Evolutionary conservation across 2,797 vertebrate genomes (phyloP).

Genomic region (Epinephelus coioides): DNA sequence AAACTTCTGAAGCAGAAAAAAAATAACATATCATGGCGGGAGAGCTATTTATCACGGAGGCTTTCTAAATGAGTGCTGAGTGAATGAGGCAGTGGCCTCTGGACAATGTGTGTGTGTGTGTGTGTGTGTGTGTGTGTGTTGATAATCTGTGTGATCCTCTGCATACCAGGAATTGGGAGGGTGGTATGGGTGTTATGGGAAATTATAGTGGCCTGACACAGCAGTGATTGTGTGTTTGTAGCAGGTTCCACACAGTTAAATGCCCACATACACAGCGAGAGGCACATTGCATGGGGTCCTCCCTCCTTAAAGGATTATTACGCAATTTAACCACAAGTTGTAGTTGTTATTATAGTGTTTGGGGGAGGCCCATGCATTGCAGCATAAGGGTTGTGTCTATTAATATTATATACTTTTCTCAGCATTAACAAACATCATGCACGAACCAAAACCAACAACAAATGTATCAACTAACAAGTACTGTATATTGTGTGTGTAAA

Average conservation of each 20-base stretch:
- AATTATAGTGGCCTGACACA: conserved; percentile 25
- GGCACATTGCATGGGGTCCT: not conserved
- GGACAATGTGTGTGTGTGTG: conserved; percentile 38
- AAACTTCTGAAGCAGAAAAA: conserved; percentile 84
- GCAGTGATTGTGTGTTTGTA: conserved; percentile 35
- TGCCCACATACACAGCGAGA: not conserved
- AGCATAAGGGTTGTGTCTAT: not conserved
- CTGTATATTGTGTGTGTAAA: no score
- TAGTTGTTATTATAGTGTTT: not conserved
- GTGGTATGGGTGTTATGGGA: conserved; percentile 15
- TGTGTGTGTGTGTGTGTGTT: conserved; percentile 1
- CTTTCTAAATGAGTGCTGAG: conserved; percentile 43
- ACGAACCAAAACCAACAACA: not conserved
- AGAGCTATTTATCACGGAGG: conserved; percentile 65
- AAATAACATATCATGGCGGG: conserved; percentile 34
- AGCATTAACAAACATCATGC: not conserved
- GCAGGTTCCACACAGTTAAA: conserved; percentile 18
- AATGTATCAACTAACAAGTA: not conserved
- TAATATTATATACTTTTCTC: not conserved
- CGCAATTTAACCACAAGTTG: not conserved
- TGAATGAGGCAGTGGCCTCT: conserved; percentile 34
- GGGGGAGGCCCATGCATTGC: not conserved
- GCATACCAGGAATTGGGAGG: conserved; percentile 19
- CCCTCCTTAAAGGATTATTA: not conserved
- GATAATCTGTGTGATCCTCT: conserved; percentile 16